phyloP scores from a whole-genome alignment of 2,113 vertebrate species.

The Collichthys lucidus region DNA sequence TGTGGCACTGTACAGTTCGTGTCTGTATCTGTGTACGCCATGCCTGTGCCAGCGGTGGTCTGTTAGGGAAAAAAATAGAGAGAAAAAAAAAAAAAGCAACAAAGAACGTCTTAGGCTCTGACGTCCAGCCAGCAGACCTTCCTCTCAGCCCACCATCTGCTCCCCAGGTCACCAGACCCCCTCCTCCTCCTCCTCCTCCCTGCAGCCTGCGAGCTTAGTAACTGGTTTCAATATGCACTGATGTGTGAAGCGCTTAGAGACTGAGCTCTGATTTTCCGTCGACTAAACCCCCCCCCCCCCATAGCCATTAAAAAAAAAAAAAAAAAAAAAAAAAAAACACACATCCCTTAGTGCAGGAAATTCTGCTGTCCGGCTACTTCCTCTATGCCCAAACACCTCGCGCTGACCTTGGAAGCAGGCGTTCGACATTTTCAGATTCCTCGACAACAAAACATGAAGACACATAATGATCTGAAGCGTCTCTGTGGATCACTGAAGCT shows the following conservation, averaged over 20 bases:
- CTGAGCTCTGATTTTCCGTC: constrained; percentile 51
- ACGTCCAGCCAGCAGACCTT: constrained; percentile 72
- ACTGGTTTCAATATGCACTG: constrained; percentile 64
- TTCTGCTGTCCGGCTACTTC: not conserved
- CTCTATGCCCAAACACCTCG: not conserved
- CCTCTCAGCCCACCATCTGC: constrained; percentile 75
- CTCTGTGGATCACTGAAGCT: not conserved
- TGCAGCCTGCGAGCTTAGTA: constrained; percentile 52
- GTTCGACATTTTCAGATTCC: constrained; percentile 12
- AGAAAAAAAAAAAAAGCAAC: constrained; percentile 41
- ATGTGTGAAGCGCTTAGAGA: constrained; percentile 66
- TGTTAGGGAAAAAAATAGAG: constrained; percentile 21
- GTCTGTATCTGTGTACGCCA: constrained; percentile 5
- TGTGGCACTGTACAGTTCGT: constrained; percentile 4
- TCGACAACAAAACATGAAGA: not conserved
- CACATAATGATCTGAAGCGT: not conserved
- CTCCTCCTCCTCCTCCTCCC: too few species aligned
- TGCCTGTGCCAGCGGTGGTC: constrained; percentile 42
- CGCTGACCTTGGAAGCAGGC: constrained; percentile 1
- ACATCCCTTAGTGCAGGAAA: constrained; percentile 3
- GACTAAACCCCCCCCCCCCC: constrained; percentile 8
- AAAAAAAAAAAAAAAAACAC: constrained; percentile 10
- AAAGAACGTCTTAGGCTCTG: constrained; percentile 66
- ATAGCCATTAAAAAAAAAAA: constrained; percentile 6
- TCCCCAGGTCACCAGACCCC: constrained; percentile 60